A percentile compares a stretch with the other conserved stretches of the same genome.
These are phyloP conservation scores for Apus apus DNA, from an alignment of 2,113 vertebrate genomes.

Conservation along the genomic window DNA sequence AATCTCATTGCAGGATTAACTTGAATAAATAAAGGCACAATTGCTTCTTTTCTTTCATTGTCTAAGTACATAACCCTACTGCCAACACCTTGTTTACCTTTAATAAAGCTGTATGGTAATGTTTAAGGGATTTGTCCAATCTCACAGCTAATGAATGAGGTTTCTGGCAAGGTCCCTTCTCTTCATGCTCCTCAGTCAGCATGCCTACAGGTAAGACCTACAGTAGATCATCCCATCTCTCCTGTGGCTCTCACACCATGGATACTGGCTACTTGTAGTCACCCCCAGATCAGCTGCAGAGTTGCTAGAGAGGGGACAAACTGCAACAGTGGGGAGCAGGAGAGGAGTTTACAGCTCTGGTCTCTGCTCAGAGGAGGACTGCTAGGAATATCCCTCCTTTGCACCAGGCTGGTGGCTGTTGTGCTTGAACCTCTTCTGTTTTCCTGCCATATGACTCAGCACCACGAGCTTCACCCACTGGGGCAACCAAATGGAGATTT, in stretches of 20 bases:
- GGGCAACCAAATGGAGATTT: neutral
- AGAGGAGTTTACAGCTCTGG: neutral
- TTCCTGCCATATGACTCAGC: neutral
- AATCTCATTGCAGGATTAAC: neutral
- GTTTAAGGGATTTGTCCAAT: neutral
- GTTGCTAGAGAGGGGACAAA: neutral
- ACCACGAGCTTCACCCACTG: neutral
- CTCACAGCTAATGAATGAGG: neutral
- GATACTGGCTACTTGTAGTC: neutral
- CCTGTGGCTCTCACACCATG: neutral
- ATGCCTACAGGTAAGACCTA: neutral
- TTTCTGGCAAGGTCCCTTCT: neutral
- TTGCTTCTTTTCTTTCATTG: neutral
- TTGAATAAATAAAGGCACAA: neutral
- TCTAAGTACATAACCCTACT: accelerated
- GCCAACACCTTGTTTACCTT: neutral
- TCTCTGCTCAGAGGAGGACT: neutral
- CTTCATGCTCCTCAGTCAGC: neutral
- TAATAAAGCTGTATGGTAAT: neutral
- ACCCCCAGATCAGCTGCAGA: neutral
- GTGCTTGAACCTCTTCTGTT: neutral
- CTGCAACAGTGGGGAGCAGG: neutral
- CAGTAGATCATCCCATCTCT: neutral
- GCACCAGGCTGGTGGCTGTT: accelerated
- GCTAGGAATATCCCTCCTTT: neutral